phyloP scores from a whole-genome alignment of 1,140 invertebrate genomes.

The Lepeophtheirus salmonis region DNA sequence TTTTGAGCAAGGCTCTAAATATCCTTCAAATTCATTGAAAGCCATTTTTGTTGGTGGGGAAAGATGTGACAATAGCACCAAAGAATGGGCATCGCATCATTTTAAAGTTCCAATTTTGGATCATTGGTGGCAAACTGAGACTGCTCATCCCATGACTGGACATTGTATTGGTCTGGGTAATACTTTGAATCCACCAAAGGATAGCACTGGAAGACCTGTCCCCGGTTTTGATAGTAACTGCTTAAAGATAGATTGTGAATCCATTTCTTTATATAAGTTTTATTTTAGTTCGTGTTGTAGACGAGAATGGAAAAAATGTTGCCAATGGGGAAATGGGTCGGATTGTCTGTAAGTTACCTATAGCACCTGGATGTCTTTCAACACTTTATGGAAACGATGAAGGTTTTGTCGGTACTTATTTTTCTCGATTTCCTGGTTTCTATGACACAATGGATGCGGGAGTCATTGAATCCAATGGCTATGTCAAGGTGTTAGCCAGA shows the following conservation, averaged over 20 bases:
- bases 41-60: slow-evolving; percentile 76
- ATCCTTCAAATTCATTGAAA: slow-evolving; percentile 25
- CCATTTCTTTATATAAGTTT: slow-evolving; percentile 17
- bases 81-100: slow-evolving; percentile 56
- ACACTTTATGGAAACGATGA: slow-evolving; percentile 62
- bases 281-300: slow-evolving; percentile 45
- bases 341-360: slow-evolving; percentile 60
- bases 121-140: slow-evolving; percentile 94
- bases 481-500: slow-evolving; percentile 65
- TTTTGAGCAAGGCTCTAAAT: background rate
- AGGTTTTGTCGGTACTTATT: slow-evolving; percentile 59
- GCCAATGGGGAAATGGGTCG: slow-evolving; percentile 50
- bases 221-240: slow-evolving; percentile 59
- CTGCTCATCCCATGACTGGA: slow-evolving; percentile 67
- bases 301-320: slow-evolving; percentile 45
- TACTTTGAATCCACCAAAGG: slow-evolving; percentile 37
- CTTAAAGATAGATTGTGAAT: slow-evolving; percentile 4
- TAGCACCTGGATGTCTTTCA: slow-evolving; percentile 65
- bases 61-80: slow-evolving; percentile 76
- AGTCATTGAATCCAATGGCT: slow-evolving; percentile 57
- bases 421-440: slow-evolving; percentile 60
- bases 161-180: slow-evolving; percentile 55
- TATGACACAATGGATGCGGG: slow-evolving; percentile 91
- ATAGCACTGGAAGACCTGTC: slow-evolving; percentile 49
- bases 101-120: slow-evolving; percentile 70